Evolutionary conservation across 2,113 vertebrate species (phyloP).

Genomic region (Tursiops truncatus): DNA sequence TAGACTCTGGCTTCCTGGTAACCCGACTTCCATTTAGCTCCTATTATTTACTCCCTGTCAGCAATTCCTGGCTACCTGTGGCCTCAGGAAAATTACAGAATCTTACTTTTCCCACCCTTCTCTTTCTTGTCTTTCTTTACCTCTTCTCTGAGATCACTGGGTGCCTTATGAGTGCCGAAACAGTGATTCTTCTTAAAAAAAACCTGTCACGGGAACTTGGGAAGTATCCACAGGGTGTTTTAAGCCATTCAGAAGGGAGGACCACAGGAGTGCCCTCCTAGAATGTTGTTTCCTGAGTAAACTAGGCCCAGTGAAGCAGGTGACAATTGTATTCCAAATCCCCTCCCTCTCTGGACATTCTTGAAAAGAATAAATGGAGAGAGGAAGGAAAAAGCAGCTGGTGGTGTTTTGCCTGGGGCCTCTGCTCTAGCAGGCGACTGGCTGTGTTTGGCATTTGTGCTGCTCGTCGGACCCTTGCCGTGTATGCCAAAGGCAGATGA

Average conservation of each 20-base stretch:
- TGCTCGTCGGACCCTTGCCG: neutral
- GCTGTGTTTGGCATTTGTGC: neutral
- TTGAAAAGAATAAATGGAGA: neutral
- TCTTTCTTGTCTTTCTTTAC: neutral
- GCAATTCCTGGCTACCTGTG: neutral
- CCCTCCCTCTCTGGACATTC: neutral
- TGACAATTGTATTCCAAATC: neutral
- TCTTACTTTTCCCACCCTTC: neutral
- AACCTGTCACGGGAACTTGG: neutral
- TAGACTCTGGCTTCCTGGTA: neutral
- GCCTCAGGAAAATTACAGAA: neutral
- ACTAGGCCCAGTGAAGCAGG: neutral
- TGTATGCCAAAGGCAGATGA: neutral
- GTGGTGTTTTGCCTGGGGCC: neutral
- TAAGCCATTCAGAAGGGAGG: neutral
- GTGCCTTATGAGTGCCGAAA: neutral
- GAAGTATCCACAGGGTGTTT: neutral
- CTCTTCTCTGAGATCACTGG: neutral
- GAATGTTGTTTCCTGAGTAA: neutral
- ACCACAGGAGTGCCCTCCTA: neutral
- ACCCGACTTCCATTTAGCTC: neutral
- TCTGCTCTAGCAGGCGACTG: neutral
- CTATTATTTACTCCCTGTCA: neutral
- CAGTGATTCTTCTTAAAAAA: neutral
- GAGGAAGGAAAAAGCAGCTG: neutral